phyloP scores from a whole-genome alignment of 2,888 invertebrate genomes.

The Drosophila koepferae region DNA sequence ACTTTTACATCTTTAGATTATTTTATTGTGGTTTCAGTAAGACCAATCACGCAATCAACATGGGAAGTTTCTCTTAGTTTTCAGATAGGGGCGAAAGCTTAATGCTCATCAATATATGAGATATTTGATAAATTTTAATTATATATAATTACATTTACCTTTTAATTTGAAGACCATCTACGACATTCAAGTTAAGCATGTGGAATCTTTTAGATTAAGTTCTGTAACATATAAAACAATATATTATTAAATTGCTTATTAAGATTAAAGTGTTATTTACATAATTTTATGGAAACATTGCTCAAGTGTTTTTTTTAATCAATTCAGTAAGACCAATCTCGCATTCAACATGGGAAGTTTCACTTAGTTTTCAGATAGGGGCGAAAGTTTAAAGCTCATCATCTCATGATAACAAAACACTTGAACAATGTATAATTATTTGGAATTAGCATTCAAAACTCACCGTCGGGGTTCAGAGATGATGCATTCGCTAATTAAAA shows the following conservation, averaged over 20 bases:
- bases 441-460: conserved; percentile 18
- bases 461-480: conserved; percentile 26
- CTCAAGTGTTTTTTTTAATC: conserved; percentile 21
- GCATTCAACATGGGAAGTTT: conserved; percentile 79
- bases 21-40: conserved; percentile 3
- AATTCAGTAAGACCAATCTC: conserved; percentile 82
- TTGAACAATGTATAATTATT: conserved; percentile 8
- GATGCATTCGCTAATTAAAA: neutral
- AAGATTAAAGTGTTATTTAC: neutral
- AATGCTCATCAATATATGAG: conserved; percentile 15
- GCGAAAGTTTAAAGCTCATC: conserved; percentile 72
- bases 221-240: conserved; percentile 12
- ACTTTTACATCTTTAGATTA: no score
- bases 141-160: conserved; percentile 19
- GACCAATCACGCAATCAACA: conserved; percentile 79
- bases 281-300: neutral
- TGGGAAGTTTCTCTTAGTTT: conserved; percentile 68
- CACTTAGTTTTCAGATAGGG: conserved; percentile 75
- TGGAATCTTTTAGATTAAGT: neutral
- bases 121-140: neutral
- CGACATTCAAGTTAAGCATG: no score
- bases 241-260: neutral
- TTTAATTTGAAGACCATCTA: neutral
- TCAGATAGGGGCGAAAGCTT: conserved; percentile 71
- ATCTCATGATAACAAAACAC: conserved; percentile 27